Evolutionary conservation across 1,140 invertebrate species (phyloP).

Genomic region (Pseudomyrmex cubaensis): DNA sequence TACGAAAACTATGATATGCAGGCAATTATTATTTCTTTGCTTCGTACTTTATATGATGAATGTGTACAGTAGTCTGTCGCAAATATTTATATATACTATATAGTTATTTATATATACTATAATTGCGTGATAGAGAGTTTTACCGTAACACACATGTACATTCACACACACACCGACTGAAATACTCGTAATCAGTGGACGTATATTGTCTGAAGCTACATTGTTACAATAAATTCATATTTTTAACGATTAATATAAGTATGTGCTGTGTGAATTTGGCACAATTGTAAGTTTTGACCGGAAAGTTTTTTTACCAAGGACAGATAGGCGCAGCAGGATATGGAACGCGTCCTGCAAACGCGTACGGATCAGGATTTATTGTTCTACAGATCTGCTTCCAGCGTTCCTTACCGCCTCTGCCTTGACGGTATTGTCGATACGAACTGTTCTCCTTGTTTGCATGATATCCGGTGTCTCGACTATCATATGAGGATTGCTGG

Average conservation of each 20-base stretch:
- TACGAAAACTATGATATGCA: conserved; percentile 12
- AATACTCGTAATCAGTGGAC: conserved; percentile 70
- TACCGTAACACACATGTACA: not conserved
- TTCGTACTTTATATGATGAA: conserved; percentile 47
- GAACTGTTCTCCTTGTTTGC: conserved; percentile 18
- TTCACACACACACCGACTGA: conserved; percentile 63
- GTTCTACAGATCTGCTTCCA: conserved; percentile 83
- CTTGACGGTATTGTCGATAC: conserved; percentile 51
- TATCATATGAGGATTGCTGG: conserved; percentile 53
- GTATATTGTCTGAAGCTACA: conserved; percentile 65
- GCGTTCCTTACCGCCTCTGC: conserved; percentile 79
- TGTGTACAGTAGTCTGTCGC: conserved; percentile 20
- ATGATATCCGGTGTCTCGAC: conserved; percentile 47
- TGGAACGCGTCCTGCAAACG: conserved; percentile 79
- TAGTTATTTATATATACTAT: conserved; percentile 12
- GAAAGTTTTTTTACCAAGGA: conserved; percentile 74
- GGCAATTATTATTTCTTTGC: conserved; percentile 29
- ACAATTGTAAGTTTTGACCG: not conserved
- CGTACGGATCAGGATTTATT: conserved; percentile 80
- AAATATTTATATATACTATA: conserved; percentile 48
- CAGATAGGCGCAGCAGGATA: conserved; percentile 78
- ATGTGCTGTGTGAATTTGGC: conserved; percentile 28
- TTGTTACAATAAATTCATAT: conserved; percentile 80
- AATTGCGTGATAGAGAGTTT: conserved; percentile 54
- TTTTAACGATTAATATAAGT: conserved; percentile 62